Evolutionary conservation across 2,888 invertebrate genomes (phyloP).

Genomic region (Aphrophora alni): DNA sequence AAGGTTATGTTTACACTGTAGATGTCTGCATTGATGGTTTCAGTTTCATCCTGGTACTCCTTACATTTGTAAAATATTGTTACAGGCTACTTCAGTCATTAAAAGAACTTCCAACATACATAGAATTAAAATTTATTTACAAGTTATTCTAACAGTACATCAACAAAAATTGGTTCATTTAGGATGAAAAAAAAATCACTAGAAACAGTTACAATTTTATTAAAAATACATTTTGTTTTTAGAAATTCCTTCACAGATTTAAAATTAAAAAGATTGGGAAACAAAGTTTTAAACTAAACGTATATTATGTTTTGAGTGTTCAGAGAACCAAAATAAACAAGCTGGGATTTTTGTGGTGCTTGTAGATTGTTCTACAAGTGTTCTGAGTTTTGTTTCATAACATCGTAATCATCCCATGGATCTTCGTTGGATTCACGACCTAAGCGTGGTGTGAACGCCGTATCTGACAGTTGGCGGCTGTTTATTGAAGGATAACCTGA

Average conservation of each 20-base stretch:
- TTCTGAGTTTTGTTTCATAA: constrained; percentile 10
- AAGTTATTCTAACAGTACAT: too few species aligned
- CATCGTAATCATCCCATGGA: constrained; percentile 30
- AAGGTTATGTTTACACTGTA: too few species aligned
- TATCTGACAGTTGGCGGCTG: constrained; percentile 20
- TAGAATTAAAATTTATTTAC: too few species aligned
- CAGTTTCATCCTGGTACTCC: too few species aligned
- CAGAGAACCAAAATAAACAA: background rate
- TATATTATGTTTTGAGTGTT: background rate
- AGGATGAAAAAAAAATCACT: background rate
- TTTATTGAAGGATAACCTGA: constrained; percentile 31
- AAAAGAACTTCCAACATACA: too few species aligned
- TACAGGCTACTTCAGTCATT: too few species aligned
- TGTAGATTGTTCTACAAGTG: background rate
- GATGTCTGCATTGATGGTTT: too few species aligned
- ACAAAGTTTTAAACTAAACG: background rate
- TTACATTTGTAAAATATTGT: too few species aligned
- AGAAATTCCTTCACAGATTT: background rate
- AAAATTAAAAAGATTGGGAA: background rate
- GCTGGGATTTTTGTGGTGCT: background rate
- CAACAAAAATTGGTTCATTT: too few species aligned
- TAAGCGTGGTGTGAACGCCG: constrained; percentile 33
- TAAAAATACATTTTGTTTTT: background rate
- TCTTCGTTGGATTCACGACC: constrained; percentile 37
- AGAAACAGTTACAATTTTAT: background rate